Base-by-base conservation (phyloP, 2,113 vertebrate species). In the Talpa occidentalis region DNA sequence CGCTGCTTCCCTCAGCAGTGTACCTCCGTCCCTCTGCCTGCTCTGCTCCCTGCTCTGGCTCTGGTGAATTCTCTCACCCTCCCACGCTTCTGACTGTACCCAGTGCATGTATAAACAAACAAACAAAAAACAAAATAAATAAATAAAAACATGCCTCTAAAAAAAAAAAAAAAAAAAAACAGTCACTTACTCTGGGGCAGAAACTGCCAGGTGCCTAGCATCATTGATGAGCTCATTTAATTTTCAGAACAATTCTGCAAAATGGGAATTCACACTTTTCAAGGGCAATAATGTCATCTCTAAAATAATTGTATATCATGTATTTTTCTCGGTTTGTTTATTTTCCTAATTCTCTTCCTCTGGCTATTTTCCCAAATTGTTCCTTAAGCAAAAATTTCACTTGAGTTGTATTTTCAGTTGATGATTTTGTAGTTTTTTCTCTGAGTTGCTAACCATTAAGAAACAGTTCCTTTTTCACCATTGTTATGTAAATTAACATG, bases 381-480 rank as follows among this genome's bases (percentile, higher is more conserved):
- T 42, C 30, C 14, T 66, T 59, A 32, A 66, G 37, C 54, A 90
- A 90, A 84, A 52, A 15, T 30, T 66, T 79, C 60, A 6, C 10
- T 54, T 24, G n/a, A n/a, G n/a, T n/a, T n/a, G n/a, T n/a, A n/a
- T n/a, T 30, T 66, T 79, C 60, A 6, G 9, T 54, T 24, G 10
- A 44, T 12, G 37, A 78, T 93, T 87, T 95, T 67, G 62, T 42
- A 44, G 56, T 52, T 96, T 90, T 94, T 28, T 93, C 28, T 56
- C 64, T 32, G 49, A 60, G 60, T 42, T 93, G 37, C 30, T 81
- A 67, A 81, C 60, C 80, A 62, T 74, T 93, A 69, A 88, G 77
- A 30, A 62, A 88, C 79, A 64, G 12, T 30, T 94, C 16, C 26
- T 56, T 93, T 93, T 76, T 24, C 64, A 62, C 76, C 56, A 81